Evolutionary conservation across 2,888 invertebrate species (phyloP), one percentile per base, ranked within the genome.

Genomic region (Tiliacea citrago): DNA sequence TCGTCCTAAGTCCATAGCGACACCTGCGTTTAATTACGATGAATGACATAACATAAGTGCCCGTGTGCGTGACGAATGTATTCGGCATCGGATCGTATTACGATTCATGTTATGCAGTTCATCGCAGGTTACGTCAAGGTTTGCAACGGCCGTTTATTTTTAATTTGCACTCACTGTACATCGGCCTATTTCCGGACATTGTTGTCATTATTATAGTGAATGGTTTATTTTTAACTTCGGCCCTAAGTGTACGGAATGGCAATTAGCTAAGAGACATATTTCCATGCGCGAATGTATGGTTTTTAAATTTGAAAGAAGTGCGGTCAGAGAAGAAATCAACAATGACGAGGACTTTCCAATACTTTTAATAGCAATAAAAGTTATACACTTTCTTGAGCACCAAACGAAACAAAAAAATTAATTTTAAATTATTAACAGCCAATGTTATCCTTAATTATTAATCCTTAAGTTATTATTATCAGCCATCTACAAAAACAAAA

Each of bases 121-220:
- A 79, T 76, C 80, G 76, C 81, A 79, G 85, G 82, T 88, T 84
- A 88, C 86, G 85, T 88, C 86, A 83, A 83, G 81, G 77, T 81
- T 86, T 81, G 82, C 78, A 85, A 80, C 76, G 75, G 69, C 77
- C 68, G 75, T 81, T 87, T 86, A 87, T 87, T 81, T 84, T 81
- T 80, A 81, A 83, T 82, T 82, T 70, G 58, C 87, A 83, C 79
- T 77, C 77, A 67, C 68, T 77, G 71, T 81, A 86, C 86, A 82
- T 60, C 77, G 74, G 62, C 71, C 67, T 82, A 86, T 83, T 80
- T 86, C 87, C 87, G 87, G 81, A 83, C 87, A 88, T 87, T 87
- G 88, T 88, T 81, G 81, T 79, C 79, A 79, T 71, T 73, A 76
- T 82, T 81, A 80, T 73, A 58, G 77, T 71, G 75, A 75, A 79